phyloP scores from a whole-genome alignment of 1,140 invertebrate species.

The Drosophila pruinosa region DNA sequence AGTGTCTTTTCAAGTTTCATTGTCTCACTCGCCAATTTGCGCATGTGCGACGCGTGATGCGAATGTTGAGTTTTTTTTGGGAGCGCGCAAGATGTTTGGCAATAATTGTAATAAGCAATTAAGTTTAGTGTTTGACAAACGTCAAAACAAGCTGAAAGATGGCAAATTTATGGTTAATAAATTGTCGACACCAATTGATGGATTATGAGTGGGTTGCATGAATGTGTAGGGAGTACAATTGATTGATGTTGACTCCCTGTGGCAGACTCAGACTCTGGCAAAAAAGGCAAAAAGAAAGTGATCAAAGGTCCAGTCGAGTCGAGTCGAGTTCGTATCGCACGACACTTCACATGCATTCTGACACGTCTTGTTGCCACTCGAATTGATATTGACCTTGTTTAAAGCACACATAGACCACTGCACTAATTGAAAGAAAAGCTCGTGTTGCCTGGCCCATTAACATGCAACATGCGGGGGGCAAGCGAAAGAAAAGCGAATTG shows the following conservation, averaged over 20 bases:
- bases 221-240: not conserved
- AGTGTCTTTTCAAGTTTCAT: not conserved
- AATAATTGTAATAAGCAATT: conserved; percentile 68
- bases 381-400: conserved; percentile 81
- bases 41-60: conserved; percentile 28
- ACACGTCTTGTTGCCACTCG: conserved; percentile 55
- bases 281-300: conserved; percentile 56
- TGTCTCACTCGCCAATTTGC: conserved; percentile 35
- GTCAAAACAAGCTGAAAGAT: conserved; percentile 35
- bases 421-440: conserved; percentile 64
- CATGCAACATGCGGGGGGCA: conserved; percentile 43
- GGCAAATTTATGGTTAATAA: conserved; percentile 69
- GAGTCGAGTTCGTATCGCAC: not conserved
- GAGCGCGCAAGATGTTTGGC: conserved; percentile 28
- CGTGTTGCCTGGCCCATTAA: conserved; percentile 41
- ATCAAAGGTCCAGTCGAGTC: conserved; percentile 14
- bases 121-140: conserved; percentile 74
- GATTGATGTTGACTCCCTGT: conserved; percentile 28
- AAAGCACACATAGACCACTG: conserved; percentile 17
- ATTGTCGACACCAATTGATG: conserved; percentile 36
- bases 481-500: conserved; percentile 66
- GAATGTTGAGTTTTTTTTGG: conserved; percentile 27
- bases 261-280: not conserved
- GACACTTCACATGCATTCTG: conserved; percentile 58
- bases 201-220: not conserved